Evolutionary conservation across 1,140 invertebrate species (phyloP), one percentile per base, ranked within the genome.

Genomic region (Druon quercuslanigerum): DNA sequence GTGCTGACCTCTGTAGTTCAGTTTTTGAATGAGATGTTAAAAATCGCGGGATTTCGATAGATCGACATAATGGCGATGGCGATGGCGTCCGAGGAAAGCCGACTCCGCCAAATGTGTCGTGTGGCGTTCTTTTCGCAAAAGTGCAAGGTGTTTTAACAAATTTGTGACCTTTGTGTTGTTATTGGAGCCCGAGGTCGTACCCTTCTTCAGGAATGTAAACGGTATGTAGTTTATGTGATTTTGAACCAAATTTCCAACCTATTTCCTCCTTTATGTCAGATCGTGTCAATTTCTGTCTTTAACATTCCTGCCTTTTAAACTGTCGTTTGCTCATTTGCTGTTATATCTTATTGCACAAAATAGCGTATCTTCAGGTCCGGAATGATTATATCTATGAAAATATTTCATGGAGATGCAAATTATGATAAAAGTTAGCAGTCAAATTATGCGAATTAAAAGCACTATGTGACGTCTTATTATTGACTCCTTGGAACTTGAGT

Each of bases 41-140:
- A 20, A 56, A 19, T 56, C 11, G 17, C 54, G 54, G 20, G 20
- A 12, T 19, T 56, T 56, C 60, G 60, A 66, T 40, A 40, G 40
- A 66, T 66, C 60, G 60, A 66, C 14, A 66, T 16, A 40, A 66
- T 66, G 60, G 57, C 25, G 25, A 16, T 17, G n/a, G 17, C 17
- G 25, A 66, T 66, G 60, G 60, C 60, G 60, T 66, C 60, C 25
- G 60, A 66, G 60, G 60, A 40, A 66, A 46, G 60, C 60, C 60
- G 60, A 25, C 40, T 66, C 40, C 25, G 60, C 25, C 60, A 33
- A 66, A 66, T 66, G 25, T 66, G 16, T 40, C 25, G 14, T 40
- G 25, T 40, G 40, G 25, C 25, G 25, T 66, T 66, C 20, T 40
- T 66, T n/a, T 40, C 33, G 60, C 25, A 66, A 66, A 60, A 33